Conservation (phyloP, 1,140 invertebrate genomes). For the Ridgeia piscesae region DNA sequence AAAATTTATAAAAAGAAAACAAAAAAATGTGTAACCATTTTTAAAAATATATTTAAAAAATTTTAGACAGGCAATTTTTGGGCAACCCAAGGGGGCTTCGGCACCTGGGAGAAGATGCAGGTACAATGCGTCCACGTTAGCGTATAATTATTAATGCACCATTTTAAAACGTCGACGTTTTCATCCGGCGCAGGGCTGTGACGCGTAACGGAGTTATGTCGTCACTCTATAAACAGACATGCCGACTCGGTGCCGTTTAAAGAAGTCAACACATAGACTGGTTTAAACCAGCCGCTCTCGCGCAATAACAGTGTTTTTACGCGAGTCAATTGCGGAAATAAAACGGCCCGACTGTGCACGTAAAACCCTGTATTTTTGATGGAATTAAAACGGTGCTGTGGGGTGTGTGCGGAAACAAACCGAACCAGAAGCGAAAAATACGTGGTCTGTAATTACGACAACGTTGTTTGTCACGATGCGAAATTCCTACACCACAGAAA, state of each 20-base stretch:
- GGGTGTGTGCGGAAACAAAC: not conserved
- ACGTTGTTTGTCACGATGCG: no score
- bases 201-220: not conserved
- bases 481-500: no score
- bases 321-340: not conserved
- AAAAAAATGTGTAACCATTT: no score
- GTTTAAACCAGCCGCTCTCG: not conserved
- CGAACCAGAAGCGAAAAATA: not conserved
- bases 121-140: not conserved
- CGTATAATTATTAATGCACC: not conserved
- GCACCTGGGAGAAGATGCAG: no score
- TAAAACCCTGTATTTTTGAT: no score
- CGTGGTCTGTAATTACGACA: not conserved
- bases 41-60: no score
- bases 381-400: not conserved
- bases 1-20: no score
- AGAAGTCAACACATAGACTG: not conserved
- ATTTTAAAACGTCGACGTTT: not conserved
- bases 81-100: no score
- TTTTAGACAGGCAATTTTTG: no score
- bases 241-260: no score
- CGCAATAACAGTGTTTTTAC: not conserved
- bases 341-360: not conserved
- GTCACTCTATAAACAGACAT: not conserved
- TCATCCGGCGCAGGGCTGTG: not conserved